Evolutionary conservation across 2,888 invertebrate genomes (phyloP), one percentile per base, ranked within the genome.

Genomic region (Temnothorax unifasciatus): DNA sequence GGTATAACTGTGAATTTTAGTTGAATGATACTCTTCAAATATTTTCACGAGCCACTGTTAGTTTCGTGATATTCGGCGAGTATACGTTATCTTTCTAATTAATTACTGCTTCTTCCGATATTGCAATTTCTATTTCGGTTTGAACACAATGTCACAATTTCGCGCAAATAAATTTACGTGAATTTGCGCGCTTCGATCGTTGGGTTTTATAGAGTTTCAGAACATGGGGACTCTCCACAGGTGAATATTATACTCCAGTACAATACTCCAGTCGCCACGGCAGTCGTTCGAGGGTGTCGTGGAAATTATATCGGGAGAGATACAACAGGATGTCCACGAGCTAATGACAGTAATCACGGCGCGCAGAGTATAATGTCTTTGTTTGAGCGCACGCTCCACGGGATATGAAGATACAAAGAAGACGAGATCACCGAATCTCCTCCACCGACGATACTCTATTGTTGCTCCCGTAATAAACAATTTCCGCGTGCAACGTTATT

Each of bases 341-440:
- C 82, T 89, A 88, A 91, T 92, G 88, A 91, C 84, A 83, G 88
- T 88, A 89, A 92, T 92, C 88, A 87, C 68, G 88, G 69, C 82
- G 74, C 85, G 82, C 73, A 47, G 63, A 82, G 86, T 83, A 85
- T 92, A 91, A 92, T 91, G 90, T 91, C 92, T 92, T 90, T 90
- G 91, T 91, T 91, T 68, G 84, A 84, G 66, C 77, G 86, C 69
- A 63, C 81, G 86, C 64, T 73, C 68, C 50, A 41, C 76, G 59
- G 47, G 47, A 47, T 59, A 50, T n/a, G 81, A 79, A 81, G 50
- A 59, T 64, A 34, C 69, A 11, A 15, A 13, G n/a, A 1, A 59
- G 47, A 69, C 21, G 64, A 66, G 71, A 69, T 69, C n/a, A 59
- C 29, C 29, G 34, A 44, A 79, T 59, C 34, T 29, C 3, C 29